Conservation (phyloP, 2,888 invertebrate species). For the Andricus curvator region DNA sequence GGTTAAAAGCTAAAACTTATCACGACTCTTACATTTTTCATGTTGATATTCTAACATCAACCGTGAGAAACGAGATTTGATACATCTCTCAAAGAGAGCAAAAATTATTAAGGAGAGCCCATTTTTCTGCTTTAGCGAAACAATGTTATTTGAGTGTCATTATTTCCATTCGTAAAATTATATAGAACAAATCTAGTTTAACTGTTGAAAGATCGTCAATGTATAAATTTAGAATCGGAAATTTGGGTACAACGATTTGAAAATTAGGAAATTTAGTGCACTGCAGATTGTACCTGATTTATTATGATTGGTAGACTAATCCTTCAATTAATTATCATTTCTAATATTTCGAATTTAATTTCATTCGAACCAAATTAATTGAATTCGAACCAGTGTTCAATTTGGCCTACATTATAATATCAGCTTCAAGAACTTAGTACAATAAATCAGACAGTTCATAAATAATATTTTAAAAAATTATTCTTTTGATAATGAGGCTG, state of each 20-base stretch:
- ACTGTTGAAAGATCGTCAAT: too few relatives aligned
- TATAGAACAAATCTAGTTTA: too few relatives aligned
- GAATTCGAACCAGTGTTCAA: background rate
- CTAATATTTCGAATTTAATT: background rate
- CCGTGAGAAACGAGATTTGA: conserved; percentile 26
- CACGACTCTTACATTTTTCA: conserved; percentile 21
- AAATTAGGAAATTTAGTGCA: too few relatives aligned
- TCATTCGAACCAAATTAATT: too few relatives aligned
- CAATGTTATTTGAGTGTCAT: too few relatives aligned
- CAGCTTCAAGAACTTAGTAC: background rate
- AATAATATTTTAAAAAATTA: too few relatives aligned
- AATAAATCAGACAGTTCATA: too few relatives aligned
- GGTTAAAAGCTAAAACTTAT: background rate
- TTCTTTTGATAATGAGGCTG: background rate
- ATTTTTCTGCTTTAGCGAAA: background rate
- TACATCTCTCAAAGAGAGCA: conserved; percentile 12
- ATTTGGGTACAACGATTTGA: too few relatives aligned
- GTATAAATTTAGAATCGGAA: too few relatives aligned
- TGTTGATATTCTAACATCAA: background rate
- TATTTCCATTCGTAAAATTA: too few relatives aligned
- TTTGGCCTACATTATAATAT: background rate
- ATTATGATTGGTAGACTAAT: too few relatives aligned
- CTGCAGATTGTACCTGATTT: too few relatives aligned
- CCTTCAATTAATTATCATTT: background rate
- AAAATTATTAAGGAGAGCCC: background rate